These are phyloP conservation scores for Caenorhabditis angaria DNA, from an alignment of 2,888 invertebrate species.

Conservation along the genomic window DNA sequence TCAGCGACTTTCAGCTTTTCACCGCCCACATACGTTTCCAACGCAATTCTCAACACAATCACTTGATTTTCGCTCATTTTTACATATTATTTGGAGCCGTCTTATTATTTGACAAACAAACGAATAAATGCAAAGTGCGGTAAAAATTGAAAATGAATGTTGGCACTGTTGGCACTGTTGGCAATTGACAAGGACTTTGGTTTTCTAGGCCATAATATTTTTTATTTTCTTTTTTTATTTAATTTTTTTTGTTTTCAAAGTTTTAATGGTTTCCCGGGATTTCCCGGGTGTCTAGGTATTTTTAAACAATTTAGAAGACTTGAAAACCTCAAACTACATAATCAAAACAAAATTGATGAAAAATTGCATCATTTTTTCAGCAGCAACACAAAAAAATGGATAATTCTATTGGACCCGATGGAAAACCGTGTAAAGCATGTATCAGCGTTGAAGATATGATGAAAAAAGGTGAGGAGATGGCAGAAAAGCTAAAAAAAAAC, in stretches of 20 bases:
- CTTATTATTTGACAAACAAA: background rate
- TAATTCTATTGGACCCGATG: slow-evolving; percentile 33
- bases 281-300: too few species aligned
- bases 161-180: background rate
- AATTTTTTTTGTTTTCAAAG: too few species aligned
- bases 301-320: background rate
- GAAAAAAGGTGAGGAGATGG: slow-evolving; percentile 56
- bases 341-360: background rate
- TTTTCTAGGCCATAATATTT: background rate
- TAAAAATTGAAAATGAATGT: background rate
- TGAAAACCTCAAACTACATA: background rate
- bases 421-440: slow-evolving; percentile 67
- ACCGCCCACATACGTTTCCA: background rate
- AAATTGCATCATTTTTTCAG: slow-evolving; percentile 16
- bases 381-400: slow-evolving; percentile 25
- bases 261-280: too few species aligned
- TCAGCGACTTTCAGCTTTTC: background rate
- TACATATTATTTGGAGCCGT: too few species aligned
- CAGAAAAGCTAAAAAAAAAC: slow-evolving; percentile 34
- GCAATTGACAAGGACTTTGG: background rate
- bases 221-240: background rate
- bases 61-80: slow-evolving; percentile 1
- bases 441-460: slow-evolving; percentile 69
- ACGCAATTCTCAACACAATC: background rate
- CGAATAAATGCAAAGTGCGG: background rate